A percentile compares a stretch with the other conserved stretches of the same genome.
Evolutionary conservation across 2,888 invertebrate genomes (phyloP).

Genomic region (Drosophila neotestacea): DNA sequence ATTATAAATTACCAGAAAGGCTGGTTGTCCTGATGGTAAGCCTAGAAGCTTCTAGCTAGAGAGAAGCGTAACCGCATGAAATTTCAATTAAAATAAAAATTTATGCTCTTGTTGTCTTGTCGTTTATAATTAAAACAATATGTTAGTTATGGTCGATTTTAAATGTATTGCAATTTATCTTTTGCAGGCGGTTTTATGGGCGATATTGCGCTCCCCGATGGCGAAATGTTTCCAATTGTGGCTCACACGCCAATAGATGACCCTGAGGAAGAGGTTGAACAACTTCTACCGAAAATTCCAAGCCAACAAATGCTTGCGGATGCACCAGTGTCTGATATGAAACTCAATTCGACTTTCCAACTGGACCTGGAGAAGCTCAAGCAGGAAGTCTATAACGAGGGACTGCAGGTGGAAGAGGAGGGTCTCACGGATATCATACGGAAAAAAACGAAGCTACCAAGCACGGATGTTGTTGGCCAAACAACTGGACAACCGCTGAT

Average conservation of each 20-base stretch:
- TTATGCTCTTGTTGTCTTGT: slow-evolving; percentile 42
- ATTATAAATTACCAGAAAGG: slow-evolving; percentile 67
- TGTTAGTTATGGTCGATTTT: slow-evolving; percentile 31
- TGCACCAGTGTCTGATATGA: slow-evolving; percentile 46
- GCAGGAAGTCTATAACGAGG: slow-evolving; percentile 92
- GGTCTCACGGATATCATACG: slow-evolving; percentile 91
- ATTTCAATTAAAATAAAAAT: slow-evolving; percentile 81
- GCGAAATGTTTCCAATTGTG: slow-evolving; percentile 55
- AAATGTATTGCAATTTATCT: slow-evolving; percentile 13
- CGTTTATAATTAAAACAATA: slow-evolving; percentile 65
- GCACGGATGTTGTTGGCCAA: slow-evolving; percentile 79
- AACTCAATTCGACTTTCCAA: slow-evolving; percentile 89
- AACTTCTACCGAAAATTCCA: slow-evolving; percentile 20
- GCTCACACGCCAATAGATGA: slow-evolving; percentile 81
- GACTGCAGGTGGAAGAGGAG: slow-evolving; percentile 93
- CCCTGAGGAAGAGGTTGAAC: slow-evolving; percentile 71
- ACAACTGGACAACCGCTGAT: slow-evolving; percentile 83
- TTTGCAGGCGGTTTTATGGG: slow-evolving; percentile 92
- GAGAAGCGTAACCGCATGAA: slow-evolving; percentile 58
- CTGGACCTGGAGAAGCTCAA: slow-evolving; percentile 93
- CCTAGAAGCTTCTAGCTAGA: slow-evolving; percentile 12
- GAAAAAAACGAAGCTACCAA: slow-evolving; percentile 89
- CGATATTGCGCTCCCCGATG: slow-evolving; percentile 92
- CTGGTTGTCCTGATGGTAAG: slow-evolving; percentile 2
- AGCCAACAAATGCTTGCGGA: slow-evolving; percentile 62